Evolutionary conservation across 2,797 vertebrate species (phyloP).

Genomic region (Scolopax bukidnonensis): DNA sequence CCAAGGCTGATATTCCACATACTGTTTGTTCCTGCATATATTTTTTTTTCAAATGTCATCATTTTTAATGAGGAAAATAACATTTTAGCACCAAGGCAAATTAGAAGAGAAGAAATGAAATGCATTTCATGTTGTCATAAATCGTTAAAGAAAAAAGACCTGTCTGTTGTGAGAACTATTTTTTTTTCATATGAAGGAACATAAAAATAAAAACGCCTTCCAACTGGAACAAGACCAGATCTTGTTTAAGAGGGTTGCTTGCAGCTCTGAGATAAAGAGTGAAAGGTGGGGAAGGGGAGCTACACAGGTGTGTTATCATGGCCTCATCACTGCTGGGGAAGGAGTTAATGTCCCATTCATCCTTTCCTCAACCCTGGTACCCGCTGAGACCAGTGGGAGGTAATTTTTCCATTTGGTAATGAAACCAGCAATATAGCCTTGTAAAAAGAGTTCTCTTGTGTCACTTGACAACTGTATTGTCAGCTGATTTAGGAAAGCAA

Average conservation of each 20-base stretch:
- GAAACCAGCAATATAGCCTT: background rate
- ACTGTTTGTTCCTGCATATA: background rate
- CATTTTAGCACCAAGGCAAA: background rate
- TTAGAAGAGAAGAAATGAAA: background rate
- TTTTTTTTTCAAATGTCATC: background rate
- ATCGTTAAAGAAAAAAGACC: background rate
- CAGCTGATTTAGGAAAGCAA: background rate
- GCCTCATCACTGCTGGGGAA: background rate
- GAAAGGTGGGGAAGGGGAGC: background rate
- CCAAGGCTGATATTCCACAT: background rate
- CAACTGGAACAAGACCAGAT: background rate
- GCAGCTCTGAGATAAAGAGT: background rate
- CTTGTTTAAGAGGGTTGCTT: background rate
- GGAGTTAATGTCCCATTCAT: background rate
- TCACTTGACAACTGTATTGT: background rate
- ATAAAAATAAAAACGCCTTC: background rate
- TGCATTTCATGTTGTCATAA: background rate
- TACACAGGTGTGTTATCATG: background rate
- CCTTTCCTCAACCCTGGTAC: background rate
- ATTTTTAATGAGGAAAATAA: conserved; percentile 22
- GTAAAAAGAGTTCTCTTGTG: background rate
- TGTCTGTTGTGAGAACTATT: background rate
- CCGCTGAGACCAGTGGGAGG: background rate
- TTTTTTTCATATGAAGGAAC: background rate
- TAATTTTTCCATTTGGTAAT: background rate